Evolutionary conservation across 2,113 vertebrate species (phyloP).

Genomic region (Plecturocebus donacophilus): DNA sequence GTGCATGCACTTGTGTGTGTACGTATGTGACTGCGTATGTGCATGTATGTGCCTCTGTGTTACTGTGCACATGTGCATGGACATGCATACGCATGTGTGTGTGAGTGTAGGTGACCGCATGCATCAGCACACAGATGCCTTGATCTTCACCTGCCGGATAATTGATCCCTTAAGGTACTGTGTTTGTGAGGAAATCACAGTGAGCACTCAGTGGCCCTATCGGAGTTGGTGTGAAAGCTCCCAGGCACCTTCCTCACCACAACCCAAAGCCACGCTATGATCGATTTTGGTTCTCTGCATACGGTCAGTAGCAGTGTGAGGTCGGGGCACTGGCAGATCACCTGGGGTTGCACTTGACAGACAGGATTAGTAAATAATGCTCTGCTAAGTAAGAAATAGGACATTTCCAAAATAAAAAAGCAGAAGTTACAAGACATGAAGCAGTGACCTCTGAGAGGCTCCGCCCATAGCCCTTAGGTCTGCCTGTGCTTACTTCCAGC

Average conservation of each 20-base stretch:
- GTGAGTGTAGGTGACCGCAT: rapidly evolving
- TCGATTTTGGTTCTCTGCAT: background rate
- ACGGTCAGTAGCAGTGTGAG: background rate
- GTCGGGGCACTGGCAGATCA: no score
- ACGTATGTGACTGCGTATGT: rapidly evolving
- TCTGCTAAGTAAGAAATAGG: background rate
- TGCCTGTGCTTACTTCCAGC: background rate
- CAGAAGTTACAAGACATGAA: background rate
- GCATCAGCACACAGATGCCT: background rate
- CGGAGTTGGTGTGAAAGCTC: background rate
- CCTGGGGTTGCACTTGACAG: no score
- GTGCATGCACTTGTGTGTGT: rapidly evolving
- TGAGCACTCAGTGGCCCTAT: background rate
- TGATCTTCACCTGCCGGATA: background rate
- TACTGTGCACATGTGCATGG: background rate
- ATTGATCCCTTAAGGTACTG: no score
- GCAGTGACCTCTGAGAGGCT: background rate
- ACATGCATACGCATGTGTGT: background rate
- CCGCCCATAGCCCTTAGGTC: background rate
- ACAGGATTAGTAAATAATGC: background rate
- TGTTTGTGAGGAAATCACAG: background rate
- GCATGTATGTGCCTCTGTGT: no score
- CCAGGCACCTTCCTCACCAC: background rate
- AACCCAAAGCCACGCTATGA: background rate
- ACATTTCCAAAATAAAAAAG: background rate